phyloP scores from a whole-genome alignment of 2,888 invertebrate genomes.

The Chymomyza amoena region DNA sequence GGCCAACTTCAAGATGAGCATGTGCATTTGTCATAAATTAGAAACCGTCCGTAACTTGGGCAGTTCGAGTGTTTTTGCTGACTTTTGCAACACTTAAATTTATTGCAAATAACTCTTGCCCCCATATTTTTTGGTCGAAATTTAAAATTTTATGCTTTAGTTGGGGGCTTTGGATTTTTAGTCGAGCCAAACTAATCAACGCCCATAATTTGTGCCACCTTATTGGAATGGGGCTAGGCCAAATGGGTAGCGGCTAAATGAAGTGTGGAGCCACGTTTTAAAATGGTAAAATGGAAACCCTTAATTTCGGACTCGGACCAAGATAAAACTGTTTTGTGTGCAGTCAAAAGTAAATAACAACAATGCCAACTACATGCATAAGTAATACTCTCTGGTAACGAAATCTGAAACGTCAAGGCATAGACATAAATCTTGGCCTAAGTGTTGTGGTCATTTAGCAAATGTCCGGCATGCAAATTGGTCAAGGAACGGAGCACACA shows the following conservation, averaged over 20 bases:
- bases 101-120: constrained; percentile 65
- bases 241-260: constrained; percentile 53
- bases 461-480: constrained; percentile 65
- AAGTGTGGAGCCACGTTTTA: constrained; percentile 47
- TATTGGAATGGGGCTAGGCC: constrained; percentile 21
- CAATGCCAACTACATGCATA: constrained; percentile 19
- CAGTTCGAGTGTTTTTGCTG: constrained; percentile 36
- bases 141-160: constrained; percentile 15
- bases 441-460: constrained; percentile 74
- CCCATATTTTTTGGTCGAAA: constrained; percentile 29
- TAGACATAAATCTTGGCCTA: constrained; percentile 65
- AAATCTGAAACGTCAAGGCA: constrained; percentile 28
- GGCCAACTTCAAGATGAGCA: constrained; percentile 59
- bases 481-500: constrained; percentile 20
- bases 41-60: constrained; percentile 64
- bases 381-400: constrained; percentile 33
- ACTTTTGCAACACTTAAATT: constrained; percentile 56
- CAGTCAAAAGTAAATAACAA: constrained; percentile 65
- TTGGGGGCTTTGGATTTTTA: constrained; percentile 38
- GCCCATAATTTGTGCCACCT: constrained; percentile 42
- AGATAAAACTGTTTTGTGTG: constrained; percentile 26
- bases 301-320: constrained; percentile 10
- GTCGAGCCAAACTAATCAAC: constrained; percentile 66
- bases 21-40: constrained; percentile 72
- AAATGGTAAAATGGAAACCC: constrained; percentile 35